These are phyloP conservation scores for Aplodontia rufa DNA, from an alignment of 2,113 vertebrate species.

Conservation along the genomic window DNA sequence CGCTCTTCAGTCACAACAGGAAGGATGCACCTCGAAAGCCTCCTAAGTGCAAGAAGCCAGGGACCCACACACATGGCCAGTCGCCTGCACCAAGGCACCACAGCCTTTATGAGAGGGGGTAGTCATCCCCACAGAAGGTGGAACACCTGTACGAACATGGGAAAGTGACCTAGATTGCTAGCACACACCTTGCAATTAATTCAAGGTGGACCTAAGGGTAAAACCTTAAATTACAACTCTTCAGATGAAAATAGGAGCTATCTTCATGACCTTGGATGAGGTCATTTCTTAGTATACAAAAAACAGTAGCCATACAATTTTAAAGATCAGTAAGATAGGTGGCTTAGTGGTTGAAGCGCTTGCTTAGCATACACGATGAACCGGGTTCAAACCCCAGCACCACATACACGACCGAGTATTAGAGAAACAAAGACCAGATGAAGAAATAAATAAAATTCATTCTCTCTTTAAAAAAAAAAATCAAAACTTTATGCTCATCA, in stretches of 20 bases:
- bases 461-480: no score
- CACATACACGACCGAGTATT: no score
- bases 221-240: not conserved
- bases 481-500: not conserved
- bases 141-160: not conserved
- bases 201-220: not conserved
- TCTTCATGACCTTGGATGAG: not conserved
- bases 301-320: not conserved
- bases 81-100: not conserved
- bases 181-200: not conserved
- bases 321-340: not conserved
- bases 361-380: no score
- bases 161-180: not conserved
- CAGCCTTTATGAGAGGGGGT: not conserved
- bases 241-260: not conserved
- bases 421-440: no score
- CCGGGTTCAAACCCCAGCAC: no score
- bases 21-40: not conserved
- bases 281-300: not conserved
- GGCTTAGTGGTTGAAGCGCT: no score
- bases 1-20: not conserved
- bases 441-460: no score
- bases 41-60: not conserved
- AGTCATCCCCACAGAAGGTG: not conserved
- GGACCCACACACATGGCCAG: not conserved